Base-by-base conservation (phyloP, 2,888 invertebrate genomes). In the Germaria angustata region DNA sequence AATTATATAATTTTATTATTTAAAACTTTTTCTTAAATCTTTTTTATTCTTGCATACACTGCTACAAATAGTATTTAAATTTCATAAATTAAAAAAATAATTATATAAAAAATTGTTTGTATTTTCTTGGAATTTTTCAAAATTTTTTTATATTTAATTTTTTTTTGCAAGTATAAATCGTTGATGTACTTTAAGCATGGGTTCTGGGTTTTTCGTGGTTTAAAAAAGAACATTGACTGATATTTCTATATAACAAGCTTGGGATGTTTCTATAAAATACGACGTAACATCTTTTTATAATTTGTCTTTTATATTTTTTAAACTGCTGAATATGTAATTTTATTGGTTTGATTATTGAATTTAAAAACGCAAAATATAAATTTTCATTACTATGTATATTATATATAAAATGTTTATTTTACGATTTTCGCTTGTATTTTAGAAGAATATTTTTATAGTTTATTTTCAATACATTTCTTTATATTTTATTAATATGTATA, bases 331-430 rank as follows among this genome's bases (percentile, higher is more conserved):
- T 75, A 59, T 59, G n/a, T n/a, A n/a, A n/a, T n/a, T 65, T 28
- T 72, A 34, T 73, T 49, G 53, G 7, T n/a, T 80, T 55, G 59
- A 51, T 13, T 49, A 55, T 68, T 80, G 20, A 41, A 51, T 51
- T 59, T 51, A 6, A 73, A 69, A 73, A 73, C 65, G 41, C 66
- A 68, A 61, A 44, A 36, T 39, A 24, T 53, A 44, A 39, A 32
- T 17, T 36, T 61, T 32, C 73, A 41, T 53, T 73, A 44, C 51
- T 51, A 63, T 61, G 32, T 41, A n/a, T 49, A 15, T 53, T 28
- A 41, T 49, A 66, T 59, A 76, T 68, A 76, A 57, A 49, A 59
- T 59, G 66, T 49, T 75, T 66, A 46, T 44, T 65, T 73, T 44
- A 22, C 13, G 15, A 2, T 46, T 76, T 57, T 39, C 63, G 41